These are phyloP conservation scores for Tachyglossus aculeatus DNA, from an alignment of 2,797 vertebrate species.

Conservation along the genomic window DNA sequence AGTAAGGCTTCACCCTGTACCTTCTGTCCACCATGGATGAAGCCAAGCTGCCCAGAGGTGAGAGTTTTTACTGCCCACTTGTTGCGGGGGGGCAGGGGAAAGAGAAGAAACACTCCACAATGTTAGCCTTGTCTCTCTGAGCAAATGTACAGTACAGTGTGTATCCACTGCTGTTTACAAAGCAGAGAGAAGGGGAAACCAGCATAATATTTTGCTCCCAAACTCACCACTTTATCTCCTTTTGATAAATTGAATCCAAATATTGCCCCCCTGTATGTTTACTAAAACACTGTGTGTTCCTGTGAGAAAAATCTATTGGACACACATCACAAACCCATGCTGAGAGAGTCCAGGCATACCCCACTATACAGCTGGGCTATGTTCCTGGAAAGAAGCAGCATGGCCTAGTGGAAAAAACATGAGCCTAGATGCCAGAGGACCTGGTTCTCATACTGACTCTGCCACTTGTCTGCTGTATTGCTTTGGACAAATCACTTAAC, in stretches of 20 bases:
- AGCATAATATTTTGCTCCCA: not conserved
- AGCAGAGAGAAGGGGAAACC: not conserved
- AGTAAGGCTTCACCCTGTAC: not conserved
- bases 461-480: too few species aligned
- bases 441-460: too few species aligned
- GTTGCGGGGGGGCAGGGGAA: not conserved
- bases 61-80: not conserved
- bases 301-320: too few species aligned
- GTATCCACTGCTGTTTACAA: constrained; percentile 13
- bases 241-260: not conserved
- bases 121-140: not conserved
- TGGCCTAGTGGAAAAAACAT: too few species aligned
- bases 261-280: too few species aligned
- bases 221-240: not conserved
- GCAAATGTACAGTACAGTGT: constrained; percentile 9
- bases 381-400: too few species aligned
- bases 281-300: too few species aligned
- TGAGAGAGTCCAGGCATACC: not conserved
- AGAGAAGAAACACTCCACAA: fast-evolving
- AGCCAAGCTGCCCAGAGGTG: constrained; percentile 12
- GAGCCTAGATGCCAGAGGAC: too few species aligned
- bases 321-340: not conserved
- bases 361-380: too few species aligned
- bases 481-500: too few species aligned
- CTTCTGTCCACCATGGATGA: not conserved